Percentiles rank a stretch among this genome's conserved stretches.
These are phyloP conservation scores for Calonectris borealis DNA, from an alignment of 2,113 vertebrate species.

Conservation along the genomic window DNA sequence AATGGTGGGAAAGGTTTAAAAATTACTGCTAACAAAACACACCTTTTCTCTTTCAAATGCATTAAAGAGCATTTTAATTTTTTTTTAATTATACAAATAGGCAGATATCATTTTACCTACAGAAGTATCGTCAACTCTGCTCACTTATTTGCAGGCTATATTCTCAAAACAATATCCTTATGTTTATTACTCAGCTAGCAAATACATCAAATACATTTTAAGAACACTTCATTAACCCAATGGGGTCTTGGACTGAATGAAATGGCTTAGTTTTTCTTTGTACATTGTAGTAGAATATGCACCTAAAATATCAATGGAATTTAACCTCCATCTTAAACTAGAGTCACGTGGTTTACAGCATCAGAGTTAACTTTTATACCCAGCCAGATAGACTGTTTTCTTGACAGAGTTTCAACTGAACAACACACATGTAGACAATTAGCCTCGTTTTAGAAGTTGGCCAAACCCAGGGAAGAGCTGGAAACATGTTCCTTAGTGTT, in stretches of 20 bases:
- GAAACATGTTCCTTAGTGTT: conserved; percentile 10
- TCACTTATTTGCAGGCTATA: neutral
- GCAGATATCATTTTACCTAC: neutral
- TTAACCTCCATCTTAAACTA: neutral
- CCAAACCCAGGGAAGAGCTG: conserved; percentile 23
- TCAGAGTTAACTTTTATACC: conserved; percentile 19
- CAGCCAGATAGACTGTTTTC: neutral
- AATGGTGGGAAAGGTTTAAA: neutral
- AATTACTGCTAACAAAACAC: neutral
- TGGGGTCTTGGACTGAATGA: neutral
- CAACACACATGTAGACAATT: conserved; percentile 62
- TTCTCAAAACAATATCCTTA: neutral
- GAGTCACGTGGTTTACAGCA: neutral
- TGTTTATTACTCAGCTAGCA: neutral
- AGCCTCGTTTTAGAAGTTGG: neutral
- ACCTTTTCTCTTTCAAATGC: neutral
- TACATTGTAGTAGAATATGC: neutral
- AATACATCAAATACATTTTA: neutral
- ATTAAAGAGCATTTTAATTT: neutral
- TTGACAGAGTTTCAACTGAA: neutral
- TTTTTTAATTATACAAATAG: neutral
- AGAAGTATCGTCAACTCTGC: neutral
- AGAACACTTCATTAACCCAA: neutral
- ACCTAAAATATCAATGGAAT: neutral
- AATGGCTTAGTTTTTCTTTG: neutral